Conservation (phyloP, 2,888 invertebrate genomes). For the Xestia ashworthii region DNA sequence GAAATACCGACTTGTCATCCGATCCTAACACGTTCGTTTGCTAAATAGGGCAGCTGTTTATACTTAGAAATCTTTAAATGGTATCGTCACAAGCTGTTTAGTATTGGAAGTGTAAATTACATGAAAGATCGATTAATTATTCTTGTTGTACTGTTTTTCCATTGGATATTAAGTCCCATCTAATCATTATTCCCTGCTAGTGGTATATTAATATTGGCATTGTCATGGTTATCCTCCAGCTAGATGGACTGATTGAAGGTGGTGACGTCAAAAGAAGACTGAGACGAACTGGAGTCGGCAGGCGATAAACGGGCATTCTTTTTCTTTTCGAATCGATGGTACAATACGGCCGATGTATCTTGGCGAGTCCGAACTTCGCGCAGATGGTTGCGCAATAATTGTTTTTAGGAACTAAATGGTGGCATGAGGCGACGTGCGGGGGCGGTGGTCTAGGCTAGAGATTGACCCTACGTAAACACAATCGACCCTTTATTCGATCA, state of each 20-base stretch:
- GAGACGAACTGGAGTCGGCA: not conserved
- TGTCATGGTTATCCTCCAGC: not conserved
- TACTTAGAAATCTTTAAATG: not conserved
- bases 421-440: too few species aligned
- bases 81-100: not conserved
- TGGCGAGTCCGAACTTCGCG: too few species aligned
- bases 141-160: not conserved
- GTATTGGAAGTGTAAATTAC: not conserved
- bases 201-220: not conserved
- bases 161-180: not conserved
- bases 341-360: too few species aligned
- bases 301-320: not conserved
- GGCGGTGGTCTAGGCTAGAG: too few species aligned
- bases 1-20: conserved; percentile 30
- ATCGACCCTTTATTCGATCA: too few species aligned
- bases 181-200: not conserved
- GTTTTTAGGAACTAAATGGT: too few species aligned
- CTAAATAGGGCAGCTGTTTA: conserved; percentile 38
- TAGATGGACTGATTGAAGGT: not conserved
- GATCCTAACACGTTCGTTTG: conserved; percentile 14
- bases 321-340: not conserved
- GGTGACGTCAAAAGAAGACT: not conserved
- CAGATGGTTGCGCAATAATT: too few species aligned
- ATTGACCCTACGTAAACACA: too few species aligned
- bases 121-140: not conserved